Conservation (phyloP, 2,888 invertebrate genomes). For the Chorisops tibialis region DNA sequence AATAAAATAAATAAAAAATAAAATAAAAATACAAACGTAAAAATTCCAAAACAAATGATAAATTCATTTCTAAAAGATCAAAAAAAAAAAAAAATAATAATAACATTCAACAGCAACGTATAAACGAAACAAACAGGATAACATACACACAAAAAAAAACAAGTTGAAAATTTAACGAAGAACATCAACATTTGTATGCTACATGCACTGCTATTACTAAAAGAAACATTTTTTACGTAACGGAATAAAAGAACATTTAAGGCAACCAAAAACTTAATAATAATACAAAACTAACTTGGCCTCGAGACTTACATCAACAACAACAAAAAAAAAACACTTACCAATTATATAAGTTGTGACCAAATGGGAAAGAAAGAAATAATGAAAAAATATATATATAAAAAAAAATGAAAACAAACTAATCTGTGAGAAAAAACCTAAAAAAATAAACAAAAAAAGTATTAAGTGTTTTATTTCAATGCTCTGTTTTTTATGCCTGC, state of each 20-base stretch:
- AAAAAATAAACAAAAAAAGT: conserved; percentile 13
- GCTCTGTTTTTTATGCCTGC: not conserved
- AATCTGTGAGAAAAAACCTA: conserved; percentile 10
- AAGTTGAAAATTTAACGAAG: not conserved
- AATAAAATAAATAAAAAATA: not conserved
- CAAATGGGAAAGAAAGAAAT: not conserved
- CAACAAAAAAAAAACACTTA: conserved; percentile 4
- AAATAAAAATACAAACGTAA: not conserved
- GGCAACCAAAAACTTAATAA: not conserved
- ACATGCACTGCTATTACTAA: not conserved
- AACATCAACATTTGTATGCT: not conserved
- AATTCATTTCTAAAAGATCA: not conserved
- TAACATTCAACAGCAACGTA: not conserved
- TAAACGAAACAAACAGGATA: not conserved
- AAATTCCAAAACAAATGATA: not conserved
- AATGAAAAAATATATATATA: not conserved
- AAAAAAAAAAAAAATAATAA: not conserved
- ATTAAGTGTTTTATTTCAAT: conserved; percentile 9
- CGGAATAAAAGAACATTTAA: conserved; percentile 2
- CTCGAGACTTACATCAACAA: conserved; percentile 15
- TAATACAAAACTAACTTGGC: conserved; percentile 3
- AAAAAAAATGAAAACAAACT: conserved; percentile 13
- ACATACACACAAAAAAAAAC: not conserved
- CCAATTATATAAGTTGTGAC: conserved; percentile 15
- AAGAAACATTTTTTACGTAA: not conserved